Conservation (phyloP, 2,113 vertebrate species). For the Heliornis fulica region DNA sequence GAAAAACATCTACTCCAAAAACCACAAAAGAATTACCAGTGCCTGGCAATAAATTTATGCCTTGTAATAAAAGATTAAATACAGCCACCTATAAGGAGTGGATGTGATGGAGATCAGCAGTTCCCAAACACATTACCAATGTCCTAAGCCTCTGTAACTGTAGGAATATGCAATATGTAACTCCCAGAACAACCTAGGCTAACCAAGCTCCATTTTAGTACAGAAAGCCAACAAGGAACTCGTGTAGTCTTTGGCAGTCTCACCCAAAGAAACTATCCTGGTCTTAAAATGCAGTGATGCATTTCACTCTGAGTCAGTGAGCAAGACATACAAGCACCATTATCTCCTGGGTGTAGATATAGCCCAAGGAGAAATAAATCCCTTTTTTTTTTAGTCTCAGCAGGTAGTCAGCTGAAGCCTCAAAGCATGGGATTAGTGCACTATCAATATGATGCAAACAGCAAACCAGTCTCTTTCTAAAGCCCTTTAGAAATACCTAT, state of each 20-base stretch:
- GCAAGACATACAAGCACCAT: background rate
- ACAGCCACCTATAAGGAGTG: background rate
- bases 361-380: background rate
- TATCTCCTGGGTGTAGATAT: background rate
- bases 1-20: background rate
- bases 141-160: background rate
- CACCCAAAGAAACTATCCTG: background rate
- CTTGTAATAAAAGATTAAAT: background rate
- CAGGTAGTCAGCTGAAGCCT: background rate
- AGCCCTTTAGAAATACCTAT: background rate
- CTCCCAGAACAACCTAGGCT: background rate
- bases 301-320: background rate
- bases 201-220: background rate
- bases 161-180: background rate
- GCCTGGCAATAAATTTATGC: background rate
- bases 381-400: background rate
- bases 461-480: background rate
- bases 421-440: background rate
- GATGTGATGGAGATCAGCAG: background rate
- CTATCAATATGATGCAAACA: background rate
- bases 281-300: background rate
- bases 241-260: background rate
- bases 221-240: background rate
- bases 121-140: background rate
- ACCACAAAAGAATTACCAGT: background rate